Evolutionary conservation across 2,888 invertebrate genomes (phyloP), one percentile per base, ranked within the genome.

Genomic region (Agrilus mali): DNA sequence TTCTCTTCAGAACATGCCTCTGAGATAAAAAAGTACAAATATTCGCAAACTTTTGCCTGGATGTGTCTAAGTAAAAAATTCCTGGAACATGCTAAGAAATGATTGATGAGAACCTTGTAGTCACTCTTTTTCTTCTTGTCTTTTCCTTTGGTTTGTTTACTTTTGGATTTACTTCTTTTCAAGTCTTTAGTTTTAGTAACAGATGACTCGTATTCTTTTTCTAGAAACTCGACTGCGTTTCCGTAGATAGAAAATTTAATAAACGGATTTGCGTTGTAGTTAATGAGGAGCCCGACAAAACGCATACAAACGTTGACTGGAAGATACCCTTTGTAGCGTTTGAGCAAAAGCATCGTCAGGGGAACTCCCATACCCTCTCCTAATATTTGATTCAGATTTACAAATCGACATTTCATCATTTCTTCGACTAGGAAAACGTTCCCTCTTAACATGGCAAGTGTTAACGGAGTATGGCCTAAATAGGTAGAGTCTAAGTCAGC

Each of bases 391-490:
- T 63, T 58, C 0, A 63, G 60, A 51, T 64, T 50, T 16, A 60
- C 53, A 15, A 45, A 38, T 36, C 51, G 47, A 2, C 48, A 44
- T 33, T 55, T 45, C 17, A 64, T 44, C 7, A 65, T 45, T 14
- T 44, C 45, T 42, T 56, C 47, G 4, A 60, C 55, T 7, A 66
- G 46, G 7, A 47, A 46, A 6, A 49, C 38, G 47, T 63, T 66
- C n/a, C 61, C 63, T 43, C 57, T 52, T 7, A 66, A 40, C 8
- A 65, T 57, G 4, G 65, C 64, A 17, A 67, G 44, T 4, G 64
- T 59, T 40, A 67, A 50, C 2, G 61, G 54, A 4, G 60, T 60
- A 41, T 65, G 65, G 5, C 64, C 66, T 33, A 67, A 51, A 52
- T 61, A 65, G 6, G 20, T 5, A 2, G 7, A 20, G 20, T 20